These are phyloP conservation scores for Aurelia sp. DNA, from an alignment of 30 jellyfish, hydroid and myxozoan species.

Conservation along the genomic window DNA sequence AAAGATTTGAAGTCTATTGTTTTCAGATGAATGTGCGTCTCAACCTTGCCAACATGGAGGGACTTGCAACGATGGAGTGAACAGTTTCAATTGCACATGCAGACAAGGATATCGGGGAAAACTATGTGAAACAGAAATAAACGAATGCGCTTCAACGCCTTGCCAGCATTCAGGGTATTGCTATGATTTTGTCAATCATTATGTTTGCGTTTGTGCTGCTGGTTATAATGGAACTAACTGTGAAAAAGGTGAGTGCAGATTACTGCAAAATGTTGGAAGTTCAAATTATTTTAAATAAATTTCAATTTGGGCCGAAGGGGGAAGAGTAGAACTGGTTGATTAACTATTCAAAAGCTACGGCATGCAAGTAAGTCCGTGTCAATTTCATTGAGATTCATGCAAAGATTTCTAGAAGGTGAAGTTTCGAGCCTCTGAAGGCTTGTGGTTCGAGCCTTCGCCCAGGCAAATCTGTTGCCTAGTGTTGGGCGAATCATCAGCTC, in stretches of 20 bases:
- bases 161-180: conserved; percentile 66
- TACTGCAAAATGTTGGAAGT: no score
- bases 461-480: no score
- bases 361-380: no score
- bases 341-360: no score
- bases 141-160: conserved; percentile 62
- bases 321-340: no score
- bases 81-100: conserved; percentile 60
- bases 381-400: no score
- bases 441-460: no score
- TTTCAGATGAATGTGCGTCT: conserved; percentile 67
- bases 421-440: no score
- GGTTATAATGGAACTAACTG: conserved; percentile 71
- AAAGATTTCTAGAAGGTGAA: no score
- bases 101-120: conserved; percentile 58
- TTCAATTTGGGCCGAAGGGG: no score
- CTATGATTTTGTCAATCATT: conserved; percentile 41
- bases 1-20: neutral
- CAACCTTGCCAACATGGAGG: conserved; percentile 72
- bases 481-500: no score
- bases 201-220: conserved; percentile 63
- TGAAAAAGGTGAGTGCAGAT: conserved; percentile 34
- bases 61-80: conserved; percentile 61
- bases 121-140: conserved; percentile 33
- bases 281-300: no score